Conservation (phyloP, 1,140 invertebrate species). For the Tetragnatha versicolor region DNA sequence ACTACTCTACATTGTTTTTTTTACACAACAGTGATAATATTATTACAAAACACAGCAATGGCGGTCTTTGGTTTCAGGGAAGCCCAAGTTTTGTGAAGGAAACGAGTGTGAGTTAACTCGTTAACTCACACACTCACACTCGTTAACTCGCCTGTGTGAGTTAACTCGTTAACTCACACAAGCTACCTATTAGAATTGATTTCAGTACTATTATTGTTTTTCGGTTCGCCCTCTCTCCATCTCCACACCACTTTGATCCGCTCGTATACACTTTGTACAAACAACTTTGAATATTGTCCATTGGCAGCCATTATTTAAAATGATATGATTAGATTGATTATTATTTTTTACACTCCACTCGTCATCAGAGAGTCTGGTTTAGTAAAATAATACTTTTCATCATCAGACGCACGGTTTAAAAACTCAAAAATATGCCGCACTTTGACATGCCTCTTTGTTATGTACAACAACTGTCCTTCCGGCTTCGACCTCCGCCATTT, state of each 20-base stretch:
- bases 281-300: not conserved
- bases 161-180: no score
- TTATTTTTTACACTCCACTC: no score
- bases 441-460: conserved; percentile 1
- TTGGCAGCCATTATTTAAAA: conserved; percentile 21
- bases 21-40: conserved; percentile 44
- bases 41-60: conserved; percentile 21
- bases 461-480: not conserved
- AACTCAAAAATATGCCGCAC: conserved; percentile 5
- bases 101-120: conserved; percentile 26
- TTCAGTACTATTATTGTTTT: no score
- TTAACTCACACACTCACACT: no score
- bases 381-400: conserved; percentile 15
- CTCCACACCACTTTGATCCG: not conserved
- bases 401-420: not conserved
- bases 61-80: conserved; percentile 42
- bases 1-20: conserved; percentile 48
- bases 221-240: no score
- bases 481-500: not conserved
- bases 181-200: no score
- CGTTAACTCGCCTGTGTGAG: no score
- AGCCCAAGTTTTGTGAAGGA: conserved; percentile 38
- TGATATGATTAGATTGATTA: conserved; percentile 38
- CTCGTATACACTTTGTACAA: conserved; percentile 1
- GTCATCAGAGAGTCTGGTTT: conserved; percentile 4